These are phyloP conservation scores for Hirtodrosophila cameraria DNA, from an alignment of 2,888 invertebrate species.

Conservation along the genomic window DNA sequence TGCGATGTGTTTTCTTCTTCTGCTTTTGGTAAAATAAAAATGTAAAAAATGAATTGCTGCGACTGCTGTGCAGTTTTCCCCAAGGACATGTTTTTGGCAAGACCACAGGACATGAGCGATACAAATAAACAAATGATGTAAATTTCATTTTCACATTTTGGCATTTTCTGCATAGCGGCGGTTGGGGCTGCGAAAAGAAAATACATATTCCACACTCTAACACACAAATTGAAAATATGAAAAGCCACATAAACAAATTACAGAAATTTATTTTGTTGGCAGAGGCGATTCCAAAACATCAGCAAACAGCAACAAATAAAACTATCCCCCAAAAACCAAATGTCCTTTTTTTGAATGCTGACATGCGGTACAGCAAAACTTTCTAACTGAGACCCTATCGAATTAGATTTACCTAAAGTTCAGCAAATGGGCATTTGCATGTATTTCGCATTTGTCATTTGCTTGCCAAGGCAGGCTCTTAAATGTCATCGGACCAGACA, in stretches of 20 bases:
- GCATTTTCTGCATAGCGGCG: not conserved
- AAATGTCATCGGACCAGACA: conserved; percentile 68
- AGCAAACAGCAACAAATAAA: conserved; percentile 1
- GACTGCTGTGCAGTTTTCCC: conserved; percentile 63
- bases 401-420: conserved; percentile 67
- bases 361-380: conserved; percentile 22
- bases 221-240: conserved; percentile 64
- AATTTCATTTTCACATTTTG: conserved; percentile 74
- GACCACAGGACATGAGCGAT: conserved; percentile 74
- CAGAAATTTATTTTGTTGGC: conserved; percentile 59
- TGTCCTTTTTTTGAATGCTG: conserved; percentile 25
- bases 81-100: conserved; percentile 51
- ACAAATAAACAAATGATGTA: conserved; percentile 81
- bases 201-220: conserved; percentile 6
- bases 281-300: conserved; percentile 24
- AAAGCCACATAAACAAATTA: conserved; percentile 71
- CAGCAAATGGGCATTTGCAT: conserved; percentile 66
- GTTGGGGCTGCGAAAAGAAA: conserved; percentile 7
- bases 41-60: conserved; percentile 64
- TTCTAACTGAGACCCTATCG: conserved; percentile 46
- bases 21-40: conserved; percentile 30
- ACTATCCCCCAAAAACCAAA: conserved; percentile 36
- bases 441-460: conserved; percentile 71
- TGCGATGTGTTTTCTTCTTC: conserved; percentile 61
- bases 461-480: conserved; percentile 37